These are phyloP conservation scores for Digitonthophagus gazella DNA, from an alignment of 2,888 invertebrate species.

Conservation along the genomic window DNA sequence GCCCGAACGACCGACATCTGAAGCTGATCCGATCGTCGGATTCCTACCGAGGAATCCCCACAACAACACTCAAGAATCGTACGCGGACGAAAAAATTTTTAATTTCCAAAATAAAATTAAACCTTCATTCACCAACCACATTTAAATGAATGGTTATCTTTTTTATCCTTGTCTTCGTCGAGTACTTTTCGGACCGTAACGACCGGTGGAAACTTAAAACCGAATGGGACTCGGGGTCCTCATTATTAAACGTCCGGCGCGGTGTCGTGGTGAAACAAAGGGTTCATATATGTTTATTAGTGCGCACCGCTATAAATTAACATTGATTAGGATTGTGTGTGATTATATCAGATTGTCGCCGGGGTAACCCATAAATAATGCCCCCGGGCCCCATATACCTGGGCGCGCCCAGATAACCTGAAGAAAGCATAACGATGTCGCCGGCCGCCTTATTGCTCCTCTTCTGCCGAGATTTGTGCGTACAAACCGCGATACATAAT, in stretches of 20 bases:
- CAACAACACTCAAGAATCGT: no score
- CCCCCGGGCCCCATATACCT: slow-evolving; percentile 33
- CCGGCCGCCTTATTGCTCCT: slow-evolving; percentile 25
- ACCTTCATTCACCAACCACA: no score
- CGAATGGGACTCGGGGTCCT: slow-evolving; percentile 6
- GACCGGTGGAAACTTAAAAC: slow-evolving; percentile 5
- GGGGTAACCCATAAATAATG: slow-evolving; percentile 51
- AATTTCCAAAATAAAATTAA: no score
- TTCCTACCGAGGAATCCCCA: neutral
- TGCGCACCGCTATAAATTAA: slow-evolving; percentile 51
- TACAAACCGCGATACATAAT: slow-evolving; percentile 25
- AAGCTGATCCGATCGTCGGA: neutral
- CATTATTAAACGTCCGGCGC: slow-evolving; percentile 44
- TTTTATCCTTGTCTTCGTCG: no score
- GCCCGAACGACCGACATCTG: slow-evolving; percentile 28
- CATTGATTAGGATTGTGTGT: slow-evolving; percentile 53
- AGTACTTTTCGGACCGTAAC: no score
- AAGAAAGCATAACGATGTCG: slow-evolving; percentile 36
- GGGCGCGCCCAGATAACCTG: slow-evolving; percentile 33
- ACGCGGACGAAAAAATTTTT: no score
- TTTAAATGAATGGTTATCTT: no score
- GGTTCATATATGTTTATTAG: slow-evolving; percentile 52
- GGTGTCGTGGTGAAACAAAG: slow-evolving; percentile 45
- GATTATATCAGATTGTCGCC: slow-evolving; percentile 53
- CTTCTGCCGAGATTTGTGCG: slow-evolving; percentile 11